Percentiles rank a stretch among this genome's conserved stretches.
Conservation (phyloP, 2,888 invertebrate species). For the Drosophila meridiana region DNA sequence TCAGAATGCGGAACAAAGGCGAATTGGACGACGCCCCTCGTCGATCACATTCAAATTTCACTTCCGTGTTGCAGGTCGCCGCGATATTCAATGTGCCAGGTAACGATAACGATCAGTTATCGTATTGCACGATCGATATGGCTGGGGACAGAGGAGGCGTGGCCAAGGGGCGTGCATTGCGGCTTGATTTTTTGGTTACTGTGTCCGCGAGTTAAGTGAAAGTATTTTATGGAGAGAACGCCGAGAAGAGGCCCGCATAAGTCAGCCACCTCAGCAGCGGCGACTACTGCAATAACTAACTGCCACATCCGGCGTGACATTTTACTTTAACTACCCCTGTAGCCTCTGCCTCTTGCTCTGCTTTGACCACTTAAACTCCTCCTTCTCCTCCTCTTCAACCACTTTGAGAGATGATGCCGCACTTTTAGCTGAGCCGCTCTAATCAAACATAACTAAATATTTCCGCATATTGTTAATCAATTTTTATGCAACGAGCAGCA, state of each 20-base stretch:
- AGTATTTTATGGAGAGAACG: slow-evolving; percentile 28
- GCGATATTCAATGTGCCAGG: slow-evolving; percentile 29
- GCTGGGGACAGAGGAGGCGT: slow-evolving; percentile 35
- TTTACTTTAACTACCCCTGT: slow-evolving; percentile 23
- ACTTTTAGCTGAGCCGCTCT: slow-evolving; percentile 27
- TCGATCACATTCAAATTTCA: slow-evolving; percentile 74
- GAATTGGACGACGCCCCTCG: slow-evolving; percentile 56
- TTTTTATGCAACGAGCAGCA: slow-evolving; percentile 36
- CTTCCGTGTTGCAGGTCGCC: slow-evolving; percentile 55
- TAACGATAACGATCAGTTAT: slow-evolving; percentile 71
- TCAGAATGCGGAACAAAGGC: slow-evolving; percentile 62
- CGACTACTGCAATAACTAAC: slow-evolving; percentile 44
- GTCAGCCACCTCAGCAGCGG: slow-evolving; percentile 48
- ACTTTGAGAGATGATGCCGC: slow-evolving; percentile 46
- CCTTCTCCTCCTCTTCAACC: slow-evolving; percentile 1
- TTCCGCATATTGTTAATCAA: slow-evolving; percentile 74
- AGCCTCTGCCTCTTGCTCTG: neutral
- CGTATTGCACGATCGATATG: slow-evolving; percentile 65
- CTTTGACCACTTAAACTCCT: slow-evolving; percentile 41
- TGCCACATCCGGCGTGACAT: slow-evolving; percentile 69
- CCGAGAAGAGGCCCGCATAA: slow-evolving; percentile 56
- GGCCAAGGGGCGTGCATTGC: slow-evolving; percentile 20
- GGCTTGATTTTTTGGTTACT: slow-evolving; percentile 28
- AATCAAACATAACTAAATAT: slow-evolving; percentile 77
- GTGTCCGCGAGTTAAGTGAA: slow-evolving; percentile 35